Evolutionary conservation across 2,888 invertebrate species (phyloP).

Genomic region (Biston betularia): DNA sequence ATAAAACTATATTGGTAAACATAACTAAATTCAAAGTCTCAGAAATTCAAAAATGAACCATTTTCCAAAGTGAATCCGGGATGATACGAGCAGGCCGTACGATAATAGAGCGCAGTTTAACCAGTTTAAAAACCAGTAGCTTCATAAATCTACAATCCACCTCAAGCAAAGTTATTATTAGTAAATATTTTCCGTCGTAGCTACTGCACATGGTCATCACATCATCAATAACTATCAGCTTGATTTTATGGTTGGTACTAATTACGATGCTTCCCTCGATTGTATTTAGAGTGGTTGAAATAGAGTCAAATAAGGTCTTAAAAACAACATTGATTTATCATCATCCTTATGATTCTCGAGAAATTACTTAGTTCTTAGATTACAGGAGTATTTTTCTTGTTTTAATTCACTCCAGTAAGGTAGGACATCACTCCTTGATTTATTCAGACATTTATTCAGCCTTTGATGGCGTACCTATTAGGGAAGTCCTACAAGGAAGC

Average conservation of each 20-base stretch:
- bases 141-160: slow-evolving; percentile 34
- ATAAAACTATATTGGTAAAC: no score
- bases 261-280: slow-evolving; percentile 3
- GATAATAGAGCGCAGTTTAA: slow-evolving; percentile 29
- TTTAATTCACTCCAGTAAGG: no score
- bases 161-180: slow-evolving; percentile 35
- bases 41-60: background rate
- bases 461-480: background rate
- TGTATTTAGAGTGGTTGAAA: background rate
- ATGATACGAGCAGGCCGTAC: slow-evolving; percentile 10
- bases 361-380: no score
- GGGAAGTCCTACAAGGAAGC: no score
- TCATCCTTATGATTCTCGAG: no score
- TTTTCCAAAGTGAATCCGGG: slow-evolving; percentile 16
- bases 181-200: slow-evolving; percentile 11
- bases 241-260: slow-evolving; percentile 25
- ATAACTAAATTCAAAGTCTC: no score
- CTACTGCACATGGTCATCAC: slow-evolving; percentile 26
- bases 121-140: slow-evolving; percentile 41
- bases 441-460: no score
- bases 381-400: no score
- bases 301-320: background rate
- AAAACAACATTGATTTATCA: no score
- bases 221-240: slow-evolving; percentile 24
- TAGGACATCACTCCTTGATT: no score